phyloP scores from a whole-genome alignment of 2,888 invertebrate genomes.

The Zelleria hepariella region DNA sequence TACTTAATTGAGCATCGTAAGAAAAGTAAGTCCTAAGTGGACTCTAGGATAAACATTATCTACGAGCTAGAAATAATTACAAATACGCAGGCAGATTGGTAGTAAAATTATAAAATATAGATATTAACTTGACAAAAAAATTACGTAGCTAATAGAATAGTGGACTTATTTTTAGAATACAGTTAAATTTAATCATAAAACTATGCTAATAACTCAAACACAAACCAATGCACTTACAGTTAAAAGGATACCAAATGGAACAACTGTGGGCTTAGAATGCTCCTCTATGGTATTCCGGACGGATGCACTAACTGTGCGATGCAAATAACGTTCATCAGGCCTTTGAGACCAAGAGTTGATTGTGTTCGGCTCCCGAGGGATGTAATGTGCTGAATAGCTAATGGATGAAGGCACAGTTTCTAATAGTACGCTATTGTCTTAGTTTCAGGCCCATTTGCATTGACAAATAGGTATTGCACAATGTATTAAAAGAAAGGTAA shows the following conservation, averaged over 20 bases:
- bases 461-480: no score
- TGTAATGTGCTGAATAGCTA: not conserved
- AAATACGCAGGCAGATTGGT: no score
- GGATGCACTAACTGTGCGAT: not conserved
- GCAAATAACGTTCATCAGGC: not conserved
- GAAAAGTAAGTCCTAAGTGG: no score
- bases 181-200: not conserved
- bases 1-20: no score
- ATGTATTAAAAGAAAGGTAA: no score
- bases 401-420: not conserved
- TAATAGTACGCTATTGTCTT: not conserved
- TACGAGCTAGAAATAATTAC: no score
- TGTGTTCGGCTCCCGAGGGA: not conserved
- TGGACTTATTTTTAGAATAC: not conserved
- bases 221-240: not conserved
- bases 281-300: not conserved
- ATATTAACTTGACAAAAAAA: not conserved
- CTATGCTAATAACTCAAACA: not conserved
- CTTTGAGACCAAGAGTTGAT: not conserved
- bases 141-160: not conserved
- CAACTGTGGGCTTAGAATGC: not conserved
- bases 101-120: no score
- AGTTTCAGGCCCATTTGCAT: no score
- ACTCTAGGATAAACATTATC: no score
- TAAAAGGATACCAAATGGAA: not conserved